phyloP scores from a whole-genome alignment of 1,140 invertebrate species.

The Aphaenogaster rudis region DNA sequence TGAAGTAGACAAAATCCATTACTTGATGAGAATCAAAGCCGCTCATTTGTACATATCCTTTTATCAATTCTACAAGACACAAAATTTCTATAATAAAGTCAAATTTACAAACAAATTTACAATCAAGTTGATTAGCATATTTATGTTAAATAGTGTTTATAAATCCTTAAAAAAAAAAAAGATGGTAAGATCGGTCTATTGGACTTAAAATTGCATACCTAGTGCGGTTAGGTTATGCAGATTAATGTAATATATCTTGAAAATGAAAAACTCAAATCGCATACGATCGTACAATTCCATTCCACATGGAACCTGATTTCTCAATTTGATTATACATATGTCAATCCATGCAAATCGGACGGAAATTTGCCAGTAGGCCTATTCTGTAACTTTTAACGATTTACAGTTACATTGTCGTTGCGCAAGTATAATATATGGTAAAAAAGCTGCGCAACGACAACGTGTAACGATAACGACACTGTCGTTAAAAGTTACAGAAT shows the following conservation, averaged over 20 bases:
- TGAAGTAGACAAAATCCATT: constrained; percentile 74
- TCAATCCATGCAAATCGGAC: not conserved
- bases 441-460: no score
- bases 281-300: not conserved
- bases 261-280: not conserved
- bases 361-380: not conserved
- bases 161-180: not conserved
- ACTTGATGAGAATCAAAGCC: constrained; percentile 73
- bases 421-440: no score
- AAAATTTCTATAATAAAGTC: not conserved
- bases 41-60: constrained; percentile 75
- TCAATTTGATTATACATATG: not conserved
- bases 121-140: not conserved
- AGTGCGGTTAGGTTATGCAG: no score
- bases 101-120: not conserved
- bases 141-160: not conserved
- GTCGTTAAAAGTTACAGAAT: no score
- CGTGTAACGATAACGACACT: no score
- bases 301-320: not conserved
- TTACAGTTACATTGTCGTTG: no score
- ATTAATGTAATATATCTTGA: not conserved
- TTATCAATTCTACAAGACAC: not conserved
- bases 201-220: not conserved
- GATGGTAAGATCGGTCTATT: not conserved
- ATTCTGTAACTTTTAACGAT: no score